Evolutionary conservation across 2,113 vertebrate genomes (phyloP).

Genomic region (Benitochromis conjunctus): DNA sequence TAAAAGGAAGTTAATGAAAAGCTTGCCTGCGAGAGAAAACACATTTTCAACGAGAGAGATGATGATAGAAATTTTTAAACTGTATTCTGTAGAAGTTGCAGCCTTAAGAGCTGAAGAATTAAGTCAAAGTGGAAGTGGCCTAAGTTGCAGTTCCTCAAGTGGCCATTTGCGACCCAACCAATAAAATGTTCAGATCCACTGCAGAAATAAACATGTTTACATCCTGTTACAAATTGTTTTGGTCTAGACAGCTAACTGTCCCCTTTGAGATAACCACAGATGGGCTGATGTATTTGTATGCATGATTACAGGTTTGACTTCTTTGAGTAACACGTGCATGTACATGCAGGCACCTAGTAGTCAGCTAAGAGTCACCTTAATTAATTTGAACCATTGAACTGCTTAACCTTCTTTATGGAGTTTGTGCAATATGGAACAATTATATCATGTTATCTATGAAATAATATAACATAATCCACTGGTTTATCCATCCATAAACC

Average conservation of each 20-base stretch:
- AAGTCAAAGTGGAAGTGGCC: not conserved
- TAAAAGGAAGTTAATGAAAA: not conserved
- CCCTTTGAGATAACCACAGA: not conserved
- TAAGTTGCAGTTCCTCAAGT: not conserved
- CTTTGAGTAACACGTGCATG: not conserved
- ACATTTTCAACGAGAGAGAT: not conserved
- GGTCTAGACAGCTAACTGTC: not conserved
- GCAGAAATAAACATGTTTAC: not conserved
- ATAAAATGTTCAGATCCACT: not conserved
- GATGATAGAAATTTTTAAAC: not conserved
- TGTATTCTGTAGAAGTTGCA: not conserved
- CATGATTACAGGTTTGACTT: not conserved
- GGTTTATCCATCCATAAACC: not conserved
- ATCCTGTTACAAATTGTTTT: not conserved
- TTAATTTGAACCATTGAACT: not conserved
- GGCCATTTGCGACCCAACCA: not conserved
- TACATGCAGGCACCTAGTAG: not conserved
- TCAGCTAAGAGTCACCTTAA: not conserved
- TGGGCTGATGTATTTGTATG: not conserved
- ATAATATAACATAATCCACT: accelerated
- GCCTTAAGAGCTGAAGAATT: not conserved
- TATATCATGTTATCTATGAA: not conserved
- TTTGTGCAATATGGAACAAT: not conserved
- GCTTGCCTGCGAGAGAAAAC: not conserved
- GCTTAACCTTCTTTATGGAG: not conserved